Base-by-base conservation (phyloP, 1,140 invertebrate species). In the Ptiloglossa arizonensis region DNA sequence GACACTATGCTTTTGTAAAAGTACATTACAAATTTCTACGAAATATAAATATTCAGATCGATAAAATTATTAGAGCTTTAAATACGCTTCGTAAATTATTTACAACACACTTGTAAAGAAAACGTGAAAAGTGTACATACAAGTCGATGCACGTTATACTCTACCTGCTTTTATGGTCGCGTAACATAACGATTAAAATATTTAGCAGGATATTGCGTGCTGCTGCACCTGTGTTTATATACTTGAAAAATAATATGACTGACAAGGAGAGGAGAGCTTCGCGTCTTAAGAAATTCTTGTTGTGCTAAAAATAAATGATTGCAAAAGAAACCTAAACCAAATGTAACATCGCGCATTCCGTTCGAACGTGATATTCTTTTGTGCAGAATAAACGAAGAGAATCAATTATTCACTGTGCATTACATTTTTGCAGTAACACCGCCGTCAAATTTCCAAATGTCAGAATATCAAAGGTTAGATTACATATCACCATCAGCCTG, bases 401-500 rank as follows among this genome's bases (percentile, higher is more conserved):
- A 68, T 60, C 32, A 75, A 60, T 80, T 67, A 76, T 75, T 76
- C 56, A 62, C 56, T 27, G n/a, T 50, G 27, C 71, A 80, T 75
- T 59, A 68, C 71, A 80, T 80, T 56, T 80, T 80, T 67, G 54
- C 46, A 62, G 60, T 60, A 60, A 75, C 56, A 62, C 63, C 38
- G 44, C 78, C 46, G 56, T 80, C 63, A 68, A 68, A 75, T 76
- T 80, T 44, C 63, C 38, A 80, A 80, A 80, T 38, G 78, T 80
- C 78, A 80, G 71, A 80, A 60, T 41, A 52, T 62, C 63, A 80
- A 41, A 80, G 78, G 72, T 68, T 80, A 80, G 62, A 59, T 75
- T 59, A 57, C 38, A 41, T 48, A 59, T 38, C 68, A 69, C 24
- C 54, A 46, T n/a, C 67, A 17, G 17, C 0, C 2, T 19, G 0